These are phyloP conservation scores for Macaria notata DNA, from an alignment of 2,888 invertebrate genomes.

Conservation along the genomic window DNA sequence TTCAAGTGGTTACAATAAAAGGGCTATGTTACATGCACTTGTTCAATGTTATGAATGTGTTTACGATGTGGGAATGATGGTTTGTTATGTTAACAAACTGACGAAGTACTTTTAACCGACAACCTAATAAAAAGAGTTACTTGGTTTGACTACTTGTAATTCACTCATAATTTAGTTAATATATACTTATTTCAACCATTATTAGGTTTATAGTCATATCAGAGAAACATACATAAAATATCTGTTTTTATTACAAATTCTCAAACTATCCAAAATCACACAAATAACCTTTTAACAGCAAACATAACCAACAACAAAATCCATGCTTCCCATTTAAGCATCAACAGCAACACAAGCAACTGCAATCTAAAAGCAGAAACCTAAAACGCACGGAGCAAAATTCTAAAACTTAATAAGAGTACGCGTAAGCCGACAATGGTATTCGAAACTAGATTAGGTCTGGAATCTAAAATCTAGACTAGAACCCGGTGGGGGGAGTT, in stretches of 20 bases:
- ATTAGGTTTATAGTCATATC: too few species aligned
- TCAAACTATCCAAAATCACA: too few species aligned
- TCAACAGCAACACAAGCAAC: background rate
- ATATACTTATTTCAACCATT: too few species aligned
- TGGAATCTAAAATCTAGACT: slow-evolving; percentile 59
- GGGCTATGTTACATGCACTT: slow-evolving; percentile 38
- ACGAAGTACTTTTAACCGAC: too few species aligned
- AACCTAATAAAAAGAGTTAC: too few species aligned
- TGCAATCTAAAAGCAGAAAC: slow-evolving; percentile 13
- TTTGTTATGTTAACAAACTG: slow-evolving; percentile 7
- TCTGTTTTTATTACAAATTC: too few species aligned
- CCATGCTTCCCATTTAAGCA: too few species aligned
- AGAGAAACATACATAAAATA: too few species aligned
- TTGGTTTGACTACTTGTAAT: too few species aligned
- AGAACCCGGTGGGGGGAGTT: slow-evolving; percentile 27
- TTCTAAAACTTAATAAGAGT: slow-evolving; percentile 29
- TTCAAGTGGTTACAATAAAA: slow-evolving; percentile 52
- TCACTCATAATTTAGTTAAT: too few species aligned
- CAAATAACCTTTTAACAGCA: too few species aligned
- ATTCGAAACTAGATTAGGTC: slow-evolving; percentile 59
- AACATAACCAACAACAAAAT: too few species aligned
- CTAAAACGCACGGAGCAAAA: slow-evolving; percentile 21
- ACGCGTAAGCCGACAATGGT: slow-evolving; percentile 35
- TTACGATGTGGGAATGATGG: slow-evolving; percentile 15
- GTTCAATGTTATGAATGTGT: slow-evolving; percentile 31